Conservation (phyloP, 2,797 vertebrate genomes). For the Capromys pilorides region DNA sequence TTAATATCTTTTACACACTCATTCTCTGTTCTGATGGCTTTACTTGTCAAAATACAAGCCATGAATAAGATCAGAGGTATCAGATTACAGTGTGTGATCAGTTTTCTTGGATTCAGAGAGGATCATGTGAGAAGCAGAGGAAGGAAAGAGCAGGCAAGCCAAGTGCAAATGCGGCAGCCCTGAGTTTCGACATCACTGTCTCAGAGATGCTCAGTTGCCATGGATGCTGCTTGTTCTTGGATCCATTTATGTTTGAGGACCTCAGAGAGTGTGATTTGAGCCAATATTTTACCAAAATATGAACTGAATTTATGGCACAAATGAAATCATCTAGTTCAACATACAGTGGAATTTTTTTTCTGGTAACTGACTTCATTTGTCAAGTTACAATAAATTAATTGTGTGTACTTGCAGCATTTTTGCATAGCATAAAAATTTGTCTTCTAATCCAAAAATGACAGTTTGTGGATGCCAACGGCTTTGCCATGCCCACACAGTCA, state of each 20-base stretch:
- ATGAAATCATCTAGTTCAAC: neutral
- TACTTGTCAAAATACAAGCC: neutral
- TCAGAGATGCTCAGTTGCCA: neutral
- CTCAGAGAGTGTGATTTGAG: neutral
- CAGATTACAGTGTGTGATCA: neutral
- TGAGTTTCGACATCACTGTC: neutral
- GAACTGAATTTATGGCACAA: neutral
- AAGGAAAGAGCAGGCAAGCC: neutral
- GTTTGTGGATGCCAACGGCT: neutral
- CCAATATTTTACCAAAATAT: neutral
- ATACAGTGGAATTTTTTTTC: neutral
- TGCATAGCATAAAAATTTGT: neutral
- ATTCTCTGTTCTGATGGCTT: neutral
- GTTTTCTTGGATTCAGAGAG: neutral
- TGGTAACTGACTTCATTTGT: neutral
- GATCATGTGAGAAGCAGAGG: neutral
- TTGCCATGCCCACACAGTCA: neutral
- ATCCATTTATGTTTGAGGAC: neutral
- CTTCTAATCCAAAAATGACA: neutral
- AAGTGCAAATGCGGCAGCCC: neutral
- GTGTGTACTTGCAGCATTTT: neutral
- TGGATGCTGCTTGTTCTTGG: neutral
- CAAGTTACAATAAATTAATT: neutral
- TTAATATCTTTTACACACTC: neutral
- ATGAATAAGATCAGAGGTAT: neutral